Conservation (phyloP, 2,797 vertebrate genomes). For the Crypturellus tataupa region DNA sequence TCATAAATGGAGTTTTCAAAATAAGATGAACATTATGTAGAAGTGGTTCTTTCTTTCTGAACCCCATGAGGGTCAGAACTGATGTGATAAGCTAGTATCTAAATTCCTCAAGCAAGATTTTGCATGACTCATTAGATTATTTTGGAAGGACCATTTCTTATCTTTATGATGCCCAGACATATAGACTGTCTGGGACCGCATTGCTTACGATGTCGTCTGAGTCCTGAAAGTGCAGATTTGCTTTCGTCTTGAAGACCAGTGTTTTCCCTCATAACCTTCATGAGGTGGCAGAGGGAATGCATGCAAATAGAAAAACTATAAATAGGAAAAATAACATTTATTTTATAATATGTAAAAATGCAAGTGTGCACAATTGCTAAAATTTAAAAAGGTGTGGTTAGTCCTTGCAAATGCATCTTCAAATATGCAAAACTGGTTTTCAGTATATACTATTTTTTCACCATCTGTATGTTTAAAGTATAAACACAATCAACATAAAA, state of each 20-base stretch:
- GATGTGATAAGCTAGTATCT: not conserved
- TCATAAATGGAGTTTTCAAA: not conserved
- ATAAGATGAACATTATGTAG: not conserved
- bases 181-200: not conserved
- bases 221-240: not conserved
- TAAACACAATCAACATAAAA: not conserved
- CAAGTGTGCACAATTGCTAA: not conserved
- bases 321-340: not conserved
- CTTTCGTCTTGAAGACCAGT: not conserved
- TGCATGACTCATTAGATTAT: accelerated
- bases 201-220: not conserved
- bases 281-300: not conserved
- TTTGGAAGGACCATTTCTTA: not conserved
- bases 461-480: not conserved
- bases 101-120: not conserved
- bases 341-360: not conserved
- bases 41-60: not conserved
- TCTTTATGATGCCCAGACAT: not conserved
- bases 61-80: not conserved
- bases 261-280: not conserved
- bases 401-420: not conserved
- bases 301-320: not conserved
- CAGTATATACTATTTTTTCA: not conserved
- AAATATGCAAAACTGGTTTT: not conserved
- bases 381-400: not conserved